These are phyloP conservation scores for Drosophila willistoni DNA, from an alignment of 1,140 invertebrate species.

Conservation along the genomic window DNA sequence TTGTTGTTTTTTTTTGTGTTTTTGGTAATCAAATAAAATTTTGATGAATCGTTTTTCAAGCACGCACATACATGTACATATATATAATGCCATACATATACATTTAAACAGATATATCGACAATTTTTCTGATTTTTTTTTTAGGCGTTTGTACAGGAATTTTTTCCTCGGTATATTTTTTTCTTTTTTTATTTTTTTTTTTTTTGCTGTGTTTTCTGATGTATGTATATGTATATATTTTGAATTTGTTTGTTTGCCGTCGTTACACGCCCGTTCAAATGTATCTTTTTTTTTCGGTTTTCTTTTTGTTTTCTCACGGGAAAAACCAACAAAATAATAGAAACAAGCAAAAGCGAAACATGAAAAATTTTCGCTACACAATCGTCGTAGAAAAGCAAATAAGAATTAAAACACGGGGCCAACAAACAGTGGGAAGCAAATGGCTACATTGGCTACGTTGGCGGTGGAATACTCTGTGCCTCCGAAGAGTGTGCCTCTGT, in stretches of 20 bases:
- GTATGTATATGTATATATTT: background rate
- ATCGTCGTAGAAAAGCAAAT: conserved; percentile 80
- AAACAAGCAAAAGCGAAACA: conserved; percentile 73
- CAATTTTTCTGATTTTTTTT: conserved; percentile 24
- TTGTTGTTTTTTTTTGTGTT: background rate
- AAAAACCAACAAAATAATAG: conserved; percentile 62
- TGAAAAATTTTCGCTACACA: conserved; percentile 79
- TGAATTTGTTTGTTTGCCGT: conserved; percentile 23
- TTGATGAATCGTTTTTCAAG: conserved; percentile 16
- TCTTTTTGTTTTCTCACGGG: conserved; percentile 24
- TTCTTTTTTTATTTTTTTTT: conserved; percentile 22
- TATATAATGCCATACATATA: conserved; percentile 8
- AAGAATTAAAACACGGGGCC: conserved; percentile 78
- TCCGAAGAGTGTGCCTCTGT: conserved; percentile 26
- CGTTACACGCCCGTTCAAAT: conserved; percentile 34
- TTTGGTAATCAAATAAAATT: background rate
- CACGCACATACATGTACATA: conserved; percentile 13
- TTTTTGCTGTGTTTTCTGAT: conserved; percentile 24
- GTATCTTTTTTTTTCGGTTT: conserved; percentile 38
- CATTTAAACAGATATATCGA: conserved; percentile 26
- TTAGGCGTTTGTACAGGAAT: conserved; percentile 29
- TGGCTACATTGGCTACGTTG: conserved; percentile 47
- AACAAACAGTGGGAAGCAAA: conserved; percentile 36
- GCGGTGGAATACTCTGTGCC: conserved; percentile 36
- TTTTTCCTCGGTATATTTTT: conserved; percentile 32